Conservation (phyloP, 1,140 invertebrate species). For the Leptopilina boulardi region DNA sequence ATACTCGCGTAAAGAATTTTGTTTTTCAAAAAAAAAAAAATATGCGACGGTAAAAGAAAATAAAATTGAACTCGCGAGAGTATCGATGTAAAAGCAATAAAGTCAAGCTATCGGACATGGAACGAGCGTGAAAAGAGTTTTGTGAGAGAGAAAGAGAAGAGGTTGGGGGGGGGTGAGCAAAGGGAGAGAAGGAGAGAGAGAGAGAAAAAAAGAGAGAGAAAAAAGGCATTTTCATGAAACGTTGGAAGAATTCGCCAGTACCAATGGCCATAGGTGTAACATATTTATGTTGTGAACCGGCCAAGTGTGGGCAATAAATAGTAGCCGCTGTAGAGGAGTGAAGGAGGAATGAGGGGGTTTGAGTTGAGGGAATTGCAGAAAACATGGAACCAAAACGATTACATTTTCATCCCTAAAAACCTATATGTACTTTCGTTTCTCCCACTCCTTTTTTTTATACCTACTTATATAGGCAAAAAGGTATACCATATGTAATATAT, state of each 20-base stretch:
- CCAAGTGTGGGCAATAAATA: constrained; percentile 75
- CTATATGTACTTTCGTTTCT: too few relatives aligned
- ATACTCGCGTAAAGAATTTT: too few relatives aligned
- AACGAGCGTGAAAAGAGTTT: constrained; percentile 30
- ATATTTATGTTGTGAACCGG: constrained; percentile 75
- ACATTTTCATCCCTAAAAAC: constrained; percentile 42
- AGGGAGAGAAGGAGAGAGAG: neutral
- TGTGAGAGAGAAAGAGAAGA: neutral
- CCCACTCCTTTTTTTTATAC: neutral
- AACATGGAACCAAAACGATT: constrained; percentile 52
- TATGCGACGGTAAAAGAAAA: neutral
- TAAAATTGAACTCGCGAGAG: neutral
- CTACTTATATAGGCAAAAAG: neutral
- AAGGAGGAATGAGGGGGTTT: constrained; percentile 25
- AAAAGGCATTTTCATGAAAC: constrained; percentile 50
- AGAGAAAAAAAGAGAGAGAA: neutral
- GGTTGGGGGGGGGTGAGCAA: neutral
- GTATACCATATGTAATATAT: constrained; percentile 12
- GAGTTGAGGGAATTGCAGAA: constrained; percentile 22
- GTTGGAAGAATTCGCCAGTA: constrained; percentile 60
- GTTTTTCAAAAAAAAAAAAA: too few relatives aligned
- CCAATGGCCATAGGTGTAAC: constrained; percentile 68
- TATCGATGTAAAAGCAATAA: constrained; percentile 5
- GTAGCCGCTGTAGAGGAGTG: constrained; percentile 43
- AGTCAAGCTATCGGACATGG: neutral